Conservation (phyloP, 2,888 invertebrate species). For the Himalopsyche tibetana region DNA sequence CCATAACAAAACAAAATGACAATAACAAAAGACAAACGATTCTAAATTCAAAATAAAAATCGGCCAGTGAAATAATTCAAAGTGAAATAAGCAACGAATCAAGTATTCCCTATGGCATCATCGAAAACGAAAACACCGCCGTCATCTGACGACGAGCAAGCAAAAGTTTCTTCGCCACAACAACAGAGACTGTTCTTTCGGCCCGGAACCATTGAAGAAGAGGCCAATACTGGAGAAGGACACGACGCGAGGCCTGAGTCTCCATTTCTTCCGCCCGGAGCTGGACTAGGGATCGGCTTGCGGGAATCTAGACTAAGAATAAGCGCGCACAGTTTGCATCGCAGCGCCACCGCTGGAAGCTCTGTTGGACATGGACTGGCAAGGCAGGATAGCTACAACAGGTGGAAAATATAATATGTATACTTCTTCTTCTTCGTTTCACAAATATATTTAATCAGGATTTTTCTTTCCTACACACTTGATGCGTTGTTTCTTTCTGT, state of each 20-base stretch:
- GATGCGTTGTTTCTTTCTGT: no score
- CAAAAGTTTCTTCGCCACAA: constrained; percentile 27
- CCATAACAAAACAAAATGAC: neutral
- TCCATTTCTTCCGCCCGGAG: constrained; percentile 70
- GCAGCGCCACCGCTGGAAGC: constrained; percentile 79
- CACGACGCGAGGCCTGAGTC: constrained; percentile 74
- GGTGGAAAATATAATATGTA: neutral
- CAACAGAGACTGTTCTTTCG: constrained; percentile 72
- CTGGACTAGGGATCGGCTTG: constrained; percentile 46
- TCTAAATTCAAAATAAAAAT: constrained; percentile 11
- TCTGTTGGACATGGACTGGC: constrained; percentile 75
- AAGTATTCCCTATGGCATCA: constrained; percentile 43
- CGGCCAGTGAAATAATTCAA: neutral
- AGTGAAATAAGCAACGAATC: constrained; percentile 11
- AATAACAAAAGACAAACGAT: neutral
- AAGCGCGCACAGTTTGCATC: constrained; percentile 75
- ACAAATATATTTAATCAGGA: no score
- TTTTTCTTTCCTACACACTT: no score
- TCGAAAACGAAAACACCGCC: constrained; percentile 46
- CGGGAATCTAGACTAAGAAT: constrained; percentile 68
- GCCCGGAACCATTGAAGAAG: constrained; percentile 73
- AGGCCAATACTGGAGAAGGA: constrained; percentile 69
- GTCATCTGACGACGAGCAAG: constrained; percentile 46
- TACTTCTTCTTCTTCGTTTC: no score
- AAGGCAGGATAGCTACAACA: constrained; percentile 25